Conservation (phyloP, 2,888 invertebrate species). For the Spodoptera exigua region DNA sequence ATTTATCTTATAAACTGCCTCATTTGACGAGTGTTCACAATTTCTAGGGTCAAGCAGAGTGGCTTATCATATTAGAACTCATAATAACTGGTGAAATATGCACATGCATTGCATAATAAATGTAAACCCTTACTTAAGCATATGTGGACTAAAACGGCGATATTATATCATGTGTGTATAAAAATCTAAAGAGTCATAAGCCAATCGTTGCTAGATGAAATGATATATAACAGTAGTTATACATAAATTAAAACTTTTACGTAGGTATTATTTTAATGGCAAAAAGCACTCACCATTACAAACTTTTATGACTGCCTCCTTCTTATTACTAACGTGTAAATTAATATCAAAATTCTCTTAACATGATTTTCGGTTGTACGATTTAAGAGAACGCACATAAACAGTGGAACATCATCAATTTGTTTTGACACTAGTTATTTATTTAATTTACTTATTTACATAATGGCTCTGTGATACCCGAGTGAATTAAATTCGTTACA, state of each 20-base stretch:
- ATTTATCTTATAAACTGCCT: not conserved
- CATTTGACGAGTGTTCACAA: too few species aligned
- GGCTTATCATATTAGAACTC: too few species aligned
- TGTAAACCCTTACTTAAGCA: too few species aligned
- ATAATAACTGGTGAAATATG: too few species aligned
- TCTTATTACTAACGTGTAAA: conserved; percentile 4
- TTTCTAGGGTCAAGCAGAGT: too few species aligned
- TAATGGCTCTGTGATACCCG: conserved; percentile 23
- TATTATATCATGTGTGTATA: too few species aligned
- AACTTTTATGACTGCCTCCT: conserved; percentile 10
- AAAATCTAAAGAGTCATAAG: not conserved
- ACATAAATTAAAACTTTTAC: conserved; percentile 22
- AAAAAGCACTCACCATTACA: conserved; percentile 36
- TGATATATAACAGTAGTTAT: conserved; percentile 10
- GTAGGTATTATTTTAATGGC: conserved; percentile 26
- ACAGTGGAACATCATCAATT: conserved; percentile 15
- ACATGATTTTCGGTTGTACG: conserved; percentile 14
- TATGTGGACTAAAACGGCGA: too few species aligned
- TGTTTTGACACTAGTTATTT: conserved; percentile 28
- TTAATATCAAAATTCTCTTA: conserved; percentile 3
- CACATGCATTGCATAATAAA: too few species aligned
- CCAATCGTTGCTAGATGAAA: conserved; percentile 5
- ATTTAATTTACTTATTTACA: conserved; percentile 19
- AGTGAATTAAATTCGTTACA: conserved; percentile 48
- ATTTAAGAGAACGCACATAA: conserved; percentile 15